phyloP scores from a whole-genome alignment of 2,888 invertebrate species.

The Caenorhabditis afra region DNA sequence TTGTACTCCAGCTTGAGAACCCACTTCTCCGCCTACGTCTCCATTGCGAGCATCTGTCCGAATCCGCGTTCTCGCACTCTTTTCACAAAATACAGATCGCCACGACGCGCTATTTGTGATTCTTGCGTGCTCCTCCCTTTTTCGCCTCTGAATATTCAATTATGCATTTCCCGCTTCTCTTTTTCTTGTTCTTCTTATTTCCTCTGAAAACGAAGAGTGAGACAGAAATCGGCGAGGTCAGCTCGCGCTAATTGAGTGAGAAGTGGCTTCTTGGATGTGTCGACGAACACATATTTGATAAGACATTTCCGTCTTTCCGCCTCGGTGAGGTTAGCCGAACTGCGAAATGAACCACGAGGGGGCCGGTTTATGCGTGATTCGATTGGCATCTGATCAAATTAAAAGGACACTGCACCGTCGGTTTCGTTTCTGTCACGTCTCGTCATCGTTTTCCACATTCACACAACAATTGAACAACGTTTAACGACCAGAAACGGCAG shows the following conservation, averaged over 20 bases:
- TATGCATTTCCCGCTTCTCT: constrained; percentile 42
- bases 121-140: constrained; percentile 31
- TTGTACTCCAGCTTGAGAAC: constrained; percentile 51
- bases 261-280: constrained; percentile 39
- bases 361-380: constrained; percentile 11
- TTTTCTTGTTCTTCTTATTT: constrained; percentile 15
- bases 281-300: constrained; percentile 42
- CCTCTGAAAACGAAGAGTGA: constrained; percentile 10
- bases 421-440: constrained; percentile 38
- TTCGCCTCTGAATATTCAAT: constrained; percentile 53
- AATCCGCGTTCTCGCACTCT: background rate
- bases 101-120: constrained; percentile 30
- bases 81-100: constrained; percentile 35
- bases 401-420: constrained; percentile 28
- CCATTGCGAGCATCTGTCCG: background rate
- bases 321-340: background rate
- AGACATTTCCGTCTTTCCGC: constrained; percentile 7
- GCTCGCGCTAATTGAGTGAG: constrained; percentile 47
- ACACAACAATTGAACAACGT: constrained; percentile 14
- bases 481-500: background rate
- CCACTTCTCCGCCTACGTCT: constrained; percentile 17
- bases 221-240: constrained; percentile 41
- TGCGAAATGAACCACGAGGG: background rate
- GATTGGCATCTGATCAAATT: constrained; percentile 40
- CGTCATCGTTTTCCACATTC: constrained; percentile 10